A percentile compares a stretch with the other conserved stretches of the same genome.
These are phyloP conservation scores for Halictus rubicundus DNA, from an alignment of 1,140 invertebrate species.

Conservation along the genomic window DNA sequence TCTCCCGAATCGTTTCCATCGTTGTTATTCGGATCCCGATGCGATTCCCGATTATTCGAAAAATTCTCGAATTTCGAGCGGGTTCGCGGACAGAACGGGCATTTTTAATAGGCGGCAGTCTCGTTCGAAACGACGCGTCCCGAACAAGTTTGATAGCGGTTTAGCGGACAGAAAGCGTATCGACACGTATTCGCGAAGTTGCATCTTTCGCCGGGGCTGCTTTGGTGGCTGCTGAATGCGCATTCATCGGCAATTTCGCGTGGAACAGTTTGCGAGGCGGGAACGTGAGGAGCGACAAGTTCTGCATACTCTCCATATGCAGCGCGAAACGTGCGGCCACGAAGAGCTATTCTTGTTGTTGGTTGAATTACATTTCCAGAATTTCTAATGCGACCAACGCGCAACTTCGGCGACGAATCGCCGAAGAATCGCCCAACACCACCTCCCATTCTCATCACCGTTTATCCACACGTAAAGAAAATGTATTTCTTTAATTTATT, in stretches of 20 bases:
- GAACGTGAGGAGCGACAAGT: constrained; percentile 56
- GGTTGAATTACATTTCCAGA: constrained; percentile 45
- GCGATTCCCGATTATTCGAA: too few species aligned
- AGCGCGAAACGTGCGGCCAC: constrained; percentile 31
- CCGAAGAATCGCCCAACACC: constrained; percentile 13
- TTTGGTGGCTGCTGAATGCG: constrained; percentile 64
- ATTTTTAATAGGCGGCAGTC: neutral
- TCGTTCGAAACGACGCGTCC: too few species aligned
- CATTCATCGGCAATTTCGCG: constrained; percentile 73
- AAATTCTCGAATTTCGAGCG: too few species aligned
- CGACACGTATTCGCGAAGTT: constrained; percentile 59
- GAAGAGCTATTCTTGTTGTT: constrained; percentile 54
- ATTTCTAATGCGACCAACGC: constrained; percentile 24
- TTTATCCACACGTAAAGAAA: too few species aligned
- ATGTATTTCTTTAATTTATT: too few species aligned
- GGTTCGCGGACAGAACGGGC: too few species aligned
- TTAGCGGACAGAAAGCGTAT: constrained; percentile 47
- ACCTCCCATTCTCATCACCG: neutral
- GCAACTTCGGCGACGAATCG: neutral
- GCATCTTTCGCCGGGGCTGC: constrained; percentile 56
- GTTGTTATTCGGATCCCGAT: too few species aligned
- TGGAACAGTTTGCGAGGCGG: constrained; percentile 57
- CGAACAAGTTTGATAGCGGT: neutral
- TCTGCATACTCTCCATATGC: constrained; percentile 54
- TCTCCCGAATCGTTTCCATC: too few species aligned